Evolutionary conservation across 2,888 invertebrate genomes (phyloP).

Genomic region (Kuschelorhynchus macadamiae): DNA sequence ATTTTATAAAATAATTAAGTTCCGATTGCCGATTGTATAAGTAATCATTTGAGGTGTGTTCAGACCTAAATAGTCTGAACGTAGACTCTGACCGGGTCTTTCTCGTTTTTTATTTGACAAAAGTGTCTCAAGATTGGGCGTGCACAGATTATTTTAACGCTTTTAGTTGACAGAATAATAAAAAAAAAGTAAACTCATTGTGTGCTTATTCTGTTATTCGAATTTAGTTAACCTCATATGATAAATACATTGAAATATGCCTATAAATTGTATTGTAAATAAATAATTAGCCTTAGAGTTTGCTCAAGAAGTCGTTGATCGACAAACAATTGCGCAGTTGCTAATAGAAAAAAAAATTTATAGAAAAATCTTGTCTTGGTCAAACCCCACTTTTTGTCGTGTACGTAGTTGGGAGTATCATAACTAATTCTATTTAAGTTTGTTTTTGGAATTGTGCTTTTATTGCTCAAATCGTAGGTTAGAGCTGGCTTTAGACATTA

Average conservation of each 20-base stretch:
- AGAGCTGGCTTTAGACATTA: too few species aligned
- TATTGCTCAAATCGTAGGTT: too few species aligned
- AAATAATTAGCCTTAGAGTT: neutral
- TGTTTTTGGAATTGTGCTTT: too few species aligned
- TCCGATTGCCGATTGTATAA: neutral
- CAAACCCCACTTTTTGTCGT: too few species aligned
- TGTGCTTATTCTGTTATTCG: neutral
- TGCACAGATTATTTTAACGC: constrained; percentile 17
- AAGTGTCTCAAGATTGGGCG: constrained; percentile 23
- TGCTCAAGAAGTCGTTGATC: too few species aligned
- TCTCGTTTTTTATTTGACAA: constrained; percentile 1
- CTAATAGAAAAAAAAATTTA: too few species aligned
- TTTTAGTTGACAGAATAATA: constrained; percentile 4
- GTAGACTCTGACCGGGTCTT: constrained; percentile 13
- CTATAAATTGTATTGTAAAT: neutral
- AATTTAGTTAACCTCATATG: constrained; percentile 13
- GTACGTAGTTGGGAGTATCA: too few species aligned
- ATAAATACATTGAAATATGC: neutral
- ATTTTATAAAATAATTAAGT: neutral
- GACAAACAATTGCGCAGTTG: too few species aligned
- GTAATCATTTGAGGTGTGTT: constrained; percentile 14
- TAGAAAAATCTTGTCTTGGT: too few species aligned
- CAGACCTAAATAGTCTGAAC: constrained; percentile 14
- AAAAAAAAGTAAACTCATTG: neutral
- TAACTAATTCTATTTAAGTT: too few species aligned